These are phyloP conservation scores for Wiebesia pumilae DNA, from an alignment of 1,140 invertebrate genomes.

Conservation along the genomic window DNA sequence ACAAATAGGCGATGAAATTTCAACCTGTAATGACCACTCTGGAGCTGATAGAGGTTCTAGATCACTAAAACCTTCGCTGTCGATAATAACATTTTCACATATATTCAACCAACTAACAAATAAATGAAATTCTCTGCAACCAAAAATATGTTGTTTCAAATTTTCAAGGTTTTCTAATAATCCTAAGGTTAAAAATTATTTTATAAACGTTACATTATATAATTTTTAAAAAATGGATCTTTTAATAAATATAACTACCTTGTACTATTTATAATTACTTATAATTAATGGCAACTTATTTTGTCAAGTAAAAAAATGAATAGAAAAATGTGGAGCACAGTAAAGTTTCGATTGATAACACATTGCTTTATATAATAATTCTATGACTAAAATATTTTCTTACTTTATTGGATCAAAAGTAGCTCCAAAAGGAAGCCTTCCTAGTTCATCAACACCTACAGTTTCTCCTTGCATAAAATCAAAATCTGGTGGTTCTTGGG, in stretches of 20 bases:
- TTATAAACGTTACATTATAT: too few relatives aligned
- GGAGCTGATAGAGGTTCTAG: constrained; percentile 90
- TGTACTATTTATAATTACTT: too few relatives aligned
- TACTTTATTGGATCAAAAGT: constrained; percentile 85
- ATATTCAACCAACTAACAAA: constrained; percentile 92
- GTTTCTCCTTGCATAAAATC: constrained; percentile 81
- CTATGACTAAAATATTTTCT: constrained; percentile 54
- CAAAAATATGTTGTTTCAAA: constrained; percentile 56
- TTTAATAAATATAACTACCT: background rate
- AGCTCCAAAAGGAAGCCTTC: constrained; percentile 88
- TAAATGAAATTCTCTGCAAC: constrained; percentile 83
- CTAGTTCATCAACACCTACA: constrained; percentile 75
- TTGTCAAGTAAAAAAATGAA: background rate
- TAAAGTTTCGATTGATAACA: background rate
- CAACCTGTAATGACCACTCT: constrained; percentile 82
- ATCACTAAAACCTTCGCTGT: constrained; percentile 90
- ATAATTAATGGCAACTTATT: background rate
- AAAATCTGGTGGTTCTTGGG: constrained; percentile 83
- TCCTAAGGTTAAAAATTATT: too few relatives aligned
- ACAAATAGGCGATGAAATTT: constrained; percentile 78
- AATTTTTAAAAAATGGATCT: too few relatives aligned
- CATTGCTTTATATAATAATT: constrained; percentile 45
- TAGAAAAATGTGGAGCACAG: background rate
- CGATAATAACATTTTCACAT: constrained; percentile 89
- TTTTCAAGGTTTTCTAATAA: background rate